Conservation (phyloP, 2,113 vertebrate species). For the Lagopus leucura region DNA sequence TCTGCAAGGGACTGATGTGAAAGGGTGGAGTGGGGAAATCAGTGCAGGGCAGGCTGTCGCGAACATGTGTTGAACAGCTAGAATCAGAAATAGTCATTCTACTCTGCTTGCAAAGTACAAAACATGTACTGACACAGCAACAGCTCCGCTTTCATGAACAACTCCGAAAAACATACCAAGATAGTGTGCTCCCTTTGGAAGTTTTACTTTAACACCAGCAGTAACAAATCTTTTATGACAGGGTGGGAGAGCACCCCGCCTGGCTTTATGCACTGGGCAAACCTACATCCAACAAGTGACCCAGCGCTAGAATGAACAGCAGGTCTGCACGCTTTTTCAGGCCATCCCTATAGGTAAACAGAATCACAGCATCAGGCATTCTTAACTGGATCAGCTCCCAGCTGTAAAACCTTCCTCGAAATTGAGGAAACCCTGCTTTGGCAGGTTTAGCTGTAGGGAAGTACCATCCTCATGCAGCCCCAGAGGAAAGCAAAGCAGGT, state of each 20-base stretch:
- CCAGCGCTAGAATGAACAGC: accelerated
- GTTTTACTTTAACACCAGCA: neutral
- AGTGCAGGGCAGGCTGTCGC: neutral
- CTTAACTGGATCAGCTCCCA: neutral
- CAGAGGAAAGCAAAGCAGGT: neutral
- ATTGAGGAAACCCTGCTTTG: neutral
- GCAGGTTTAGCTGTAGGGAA: neutral
- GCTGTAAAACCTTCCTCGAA: neutral
- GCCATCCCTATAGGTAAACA: neutral
- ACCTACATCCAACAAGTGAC: neutral
- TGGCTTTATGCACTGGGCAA: neutral
- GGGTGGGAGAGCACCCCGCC: neutral
- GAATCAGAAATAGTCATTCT: neutral
- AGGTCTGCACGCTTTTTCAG: neutral
- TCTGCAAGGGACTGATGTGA: accelerated
- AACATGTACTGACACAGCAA: neutral
- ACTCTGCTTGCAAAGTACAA: neutral
- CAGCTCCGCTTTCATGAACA: neutral
- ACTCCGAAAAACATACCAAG: neutral
- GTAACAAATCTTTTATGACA: neutral
- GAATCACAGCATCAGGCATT: neutral
- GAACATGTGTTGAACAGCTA: neutral
- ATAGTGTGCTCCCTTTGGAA: neutral
- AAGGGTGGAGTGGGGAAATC: neutral
- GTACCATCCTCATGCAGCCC: neutral